These are phyloP conservation scores for Thrips palmi DNA, from an alignment of 1,140 invertebrate species.

Conservation along the genomic window DNA sequence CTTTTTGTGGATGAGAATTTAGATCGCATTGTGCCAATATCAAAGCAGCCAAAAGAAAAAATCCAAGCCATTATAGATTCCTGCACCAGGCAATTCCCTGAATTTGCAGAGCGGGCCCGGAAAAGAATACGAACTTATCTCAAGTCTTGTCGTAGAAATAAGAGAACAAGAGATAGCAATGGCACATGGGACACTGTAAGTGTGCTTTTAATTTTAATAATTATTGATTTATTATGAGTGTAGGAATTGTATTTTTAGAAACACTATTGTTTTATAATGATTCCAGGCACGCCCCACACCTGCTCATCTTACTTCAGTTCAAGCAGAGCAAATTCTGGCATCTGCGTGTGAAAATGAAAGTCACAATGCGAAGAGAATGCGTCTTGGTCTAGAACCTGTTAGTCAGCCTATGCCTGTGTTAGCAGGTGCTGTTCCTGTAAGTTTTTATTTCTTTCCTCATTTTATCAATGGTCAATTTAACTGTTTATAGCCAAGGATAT, in stretches of 20 bases:
- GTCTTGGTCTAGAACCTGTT: slow-evolving; percentile 83
- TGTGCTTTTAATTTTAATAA: slow-evolving; percentile 8
- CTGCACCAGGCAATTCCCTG: slow-evolving; percentile 89
- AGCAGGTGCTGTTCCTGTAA: slow-evolving; percentile 30
- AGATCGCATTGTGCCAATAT: slow-evolving; percentile 90
- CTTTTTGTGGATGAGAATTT: slow-evolving; percentile 94
- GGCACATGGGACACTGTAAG: slow-evolving; percentile 47
- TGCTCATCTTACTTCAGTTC: slow-evolving; percentile 86
- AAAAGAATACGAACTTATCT: slow-evolving; percentile 90
- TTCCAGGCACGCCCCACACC: slow-evolving; percentile 76
- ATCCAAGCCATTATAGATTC: slow-evolving; percentile 95
- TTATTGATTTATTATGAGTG: neutral
- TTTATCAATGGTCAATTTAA: neutral
- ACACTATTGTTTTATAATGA: slow-evolving; percentile 13
- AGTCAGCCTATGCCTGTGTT: slow-evolving; percentile 64
- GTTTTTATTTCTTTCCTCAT: neutral
- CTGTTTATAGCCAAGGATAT: no score
- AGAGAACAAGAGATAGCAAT: slow-evolving; percentile 56
- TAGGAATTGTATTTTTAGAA: neutral
- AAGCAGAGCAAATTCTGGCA: slow-evolving; percentile 88
- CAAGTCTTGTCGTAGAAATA: slow-evolving; percentile 87
- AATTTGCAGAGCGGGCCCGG: slow-evolving; percentile 82
- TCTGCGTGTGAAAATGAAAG: slow-evolving; percentile 93
- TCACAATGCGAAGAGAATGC: slow-evolving; percentile 90
- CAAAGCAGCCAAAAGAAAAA: slow-evolving; percentile 94